Evolutionary conservation across 2,113 vertebrate species (phyloP).

Genomic region (Ascaphus truei): DNA sequence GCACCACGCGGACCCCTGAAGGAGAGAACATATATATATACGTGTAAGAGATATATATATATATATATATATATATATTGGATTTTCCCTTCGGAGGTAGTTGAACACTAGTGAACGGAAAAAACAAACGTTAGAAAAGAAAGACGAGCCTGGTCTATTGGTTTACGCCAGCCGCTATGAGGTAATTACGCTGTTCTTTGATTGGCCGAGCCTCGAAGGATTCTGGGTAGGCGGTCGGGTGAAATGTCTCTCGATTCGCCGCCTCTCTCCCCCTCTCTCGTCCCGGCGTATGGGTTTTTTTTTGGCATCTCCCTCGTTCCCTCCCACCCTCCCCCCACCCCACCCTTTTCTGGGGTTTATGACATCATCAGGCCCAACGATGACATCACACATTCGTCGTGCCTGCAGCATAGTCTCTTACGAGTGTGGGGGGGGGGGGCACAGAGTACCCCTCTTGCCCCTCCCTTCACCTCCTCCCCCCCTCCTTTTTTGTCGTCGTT

Average conservation of each 20-base stretch:
- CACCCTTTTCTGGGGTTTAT: background rate
- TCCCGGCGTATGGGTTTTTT: too few species aligned
- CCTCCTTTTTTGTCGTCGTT: too few species aligned
- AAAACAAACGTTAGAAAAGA: conserved; percentile 16
- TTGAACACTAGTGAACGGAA: conserved; percentile 31
- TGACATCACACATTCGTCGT: background rate
- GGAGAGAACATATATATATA: conserved; percentile 30
- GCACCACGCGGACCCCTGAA: conserved; percentile 7
- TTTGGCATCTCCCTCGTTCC: background rate
- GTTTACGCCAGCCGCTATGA: conserved; percentile 37
- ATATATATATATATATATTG: conserved; percentile 27
- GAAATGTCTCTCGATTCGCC: too few species aligned
- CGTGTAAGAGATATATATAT: conserved; percentile 32
- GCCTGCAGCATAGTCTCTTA: background rate
- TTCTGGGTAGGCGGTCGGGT: too few species aligned
- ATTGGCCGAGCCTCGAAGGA: conserved; percentile 36
- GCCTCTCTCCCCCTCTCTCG: background rate
- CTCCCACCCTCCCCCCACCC: background rate
- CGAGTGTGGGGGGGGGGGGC: too few species aligned
- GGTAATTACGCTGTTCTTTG: conserved; percentile 38
- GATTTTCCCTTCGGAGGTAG: conserved; percentile 35
- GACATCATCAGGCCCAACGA: background rate
- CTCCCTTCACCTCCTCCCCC: too few species aligned
- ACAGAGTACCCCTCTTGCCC: too few species aligned
- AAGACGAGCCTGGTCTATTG: conserved; percentile 30